Base-by-base conservation (phyloP, 2,797 vertebrate genomes). In the Rhinatrema bivittatum region DNA sequence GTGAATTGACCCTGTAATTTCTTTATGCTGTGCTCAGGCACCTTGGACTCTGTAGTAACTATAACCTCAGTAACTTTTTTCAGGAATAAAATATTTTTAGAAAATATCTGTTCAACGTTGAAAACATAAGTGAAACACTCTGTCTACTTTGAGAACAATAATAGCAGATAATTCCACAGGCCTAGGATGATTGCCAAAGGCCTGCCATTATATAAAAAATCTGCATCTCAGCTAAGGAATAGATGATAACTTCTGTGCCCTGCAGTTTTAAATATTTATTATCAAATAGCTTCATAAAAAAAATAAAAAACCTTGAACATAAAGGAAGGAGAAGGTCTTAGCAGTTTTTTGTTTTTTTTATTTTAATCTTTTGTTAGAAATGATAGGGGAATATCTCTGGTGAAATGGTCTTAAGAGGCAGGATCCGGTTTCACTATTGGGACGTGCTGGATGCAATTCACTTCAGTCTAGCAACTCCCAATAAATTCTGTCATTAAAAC, bases 401-500 rank as follows among this genome's bases (percentile, higher is more conserved):
- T 61, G 35, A 52, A 65, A 61, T 56, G 1, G 33, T 34, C 46
- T 44, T 60, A 37, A 29, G 15, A 53, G 53, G 32, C 42, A 54
- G 28, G 15, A 39, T 19, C 52, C 18, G 48, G 21, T 53, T 69
- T 63, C 21, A 21, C 29, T 55, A 4, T 18, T 29, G 13, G 10
- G 6, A 25, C 50, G 34, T 60, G 45, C 48, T 53, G 33, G 33
- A 46, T 51, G 35, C 18, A 44, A 42, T 48, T 44, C 47, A 48
- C 46, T 39, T 41, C 36, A 23, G 27, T 28, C 31, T 46, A 43
- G 43, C 53, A 69, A 52, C 25, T 56, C 25, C 20, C 20, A 36
- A 50, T 62, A 67, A 63, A 64, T 57, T 32, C 12, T 59, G 13
- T 41, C 39, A 44, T 62, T 61, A 61, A 55, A 57, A 36, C 31